Conservation (phyloP, 1,140 invertebrate genomes). For the Maconellicoccus hirsutus region DNA sequence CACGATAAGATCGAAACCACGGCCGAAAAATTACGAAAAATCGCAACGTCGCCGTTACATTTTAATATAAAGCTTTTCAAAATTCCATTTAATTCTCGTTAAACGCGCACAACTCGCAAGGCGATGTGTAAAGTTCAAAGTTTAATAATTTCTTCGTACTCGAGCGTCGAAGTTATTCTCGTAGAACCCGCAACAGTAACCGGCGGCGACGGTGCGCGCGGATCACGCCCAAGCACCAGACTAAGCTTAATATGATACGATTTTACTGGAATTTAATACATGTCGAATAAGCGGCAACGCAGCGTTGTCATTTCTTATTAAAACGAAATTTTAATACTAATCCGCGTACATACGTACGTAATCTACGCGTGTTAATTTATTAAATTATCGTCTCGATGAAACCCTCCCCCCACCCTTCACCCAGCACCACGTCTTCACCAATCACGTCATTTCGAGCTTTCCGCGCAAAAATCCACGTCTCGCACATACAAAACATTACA, state of each 20-base stretch:
- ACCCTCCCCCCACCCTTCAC: background rate
- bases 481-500: too few species aligned
- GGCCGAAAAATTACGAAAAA: too few species aligned
- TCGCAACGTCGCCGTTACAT: too few species aligned
- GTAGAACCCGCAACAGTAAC: background rate
- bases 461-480: too few species aligned
- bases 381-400: background rate
- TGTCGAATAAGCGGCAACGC: background rate
- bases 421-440: too few species aligned
- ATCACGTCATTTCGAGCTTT: too few species aligned
- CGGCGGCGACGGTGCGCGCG: too few species aligned
- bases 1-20: too few species aligned
- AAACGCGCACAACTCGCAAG: background rate
- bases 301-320: background rate
- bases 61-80: too few species aligned
- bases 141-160: background rate
- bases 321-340: background rate
- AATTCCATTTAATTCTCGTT: background rate
- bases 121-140: background rate
- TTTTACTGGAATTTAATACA: background rate
- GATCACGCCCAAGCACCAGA: too few species aligned
- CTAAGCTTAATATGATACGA: background rate
- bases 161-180: background rate
- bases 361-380: too few species aligned
- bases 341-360: too few species aligned